Evolutionary conservation across 2,113 vertebrate species (phyloP).

Genomic region (Ceyx margarethae): DNA sequence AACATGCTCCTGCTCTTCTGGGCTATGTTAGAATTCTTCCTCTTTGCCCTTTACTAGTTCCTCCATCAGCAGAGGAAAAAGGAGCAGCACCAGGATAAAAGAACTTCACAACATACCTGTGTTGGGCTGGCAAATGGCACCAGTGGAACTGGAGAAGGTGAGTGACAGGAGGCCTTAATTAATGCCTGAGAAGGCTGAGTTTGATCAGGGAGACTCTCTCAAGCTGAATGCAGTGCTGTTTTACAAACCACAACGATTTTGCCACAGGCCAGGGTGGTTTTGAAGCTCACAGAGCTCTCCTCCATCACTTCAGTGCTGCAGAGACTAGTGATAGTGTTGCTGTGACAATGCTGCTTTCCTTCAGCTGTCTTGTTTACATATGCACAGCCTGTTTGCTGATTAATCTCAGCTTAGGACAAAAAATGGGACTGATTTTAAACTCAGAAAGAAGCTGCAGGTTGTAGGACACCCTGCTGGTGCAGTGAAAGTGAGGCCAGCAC

Average conservation of each 20-base stretch:
- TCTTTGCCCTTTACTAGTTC: slow-evolving; percentile 40
- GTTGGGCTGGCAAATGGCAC: neutral
- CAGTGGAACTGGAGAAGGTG: neutral
- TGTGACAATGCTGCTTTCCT: neutral
- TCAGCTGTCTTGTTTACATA: neutral
- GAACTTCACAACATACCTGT: neutral
- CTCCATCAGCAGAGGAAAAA: neutral
- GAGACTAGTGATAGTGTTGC: neutral
- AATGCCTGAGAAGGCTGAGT: neutral
- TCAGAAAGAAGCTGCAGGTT: neutral
- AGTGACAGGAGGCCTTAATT: slow-evolving; percentile 8
- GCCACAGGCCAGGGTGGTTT: neutral
- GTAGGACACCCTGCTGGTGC: neutral
- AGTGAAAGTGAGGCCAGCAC: neutral
- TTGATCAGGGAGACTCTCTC: neutral
- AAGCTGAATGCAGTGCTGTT: slow-evolving; percentile 1
- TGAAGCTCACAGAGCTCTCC: neutral
- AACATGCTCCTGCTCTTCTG: slow-evolving; percentile 5
- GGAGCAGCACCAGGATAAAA: neutral
- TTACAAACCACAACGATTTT: neutral
- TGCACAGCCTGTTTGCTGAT: neutral
- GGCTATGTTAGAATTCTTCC: neutral
- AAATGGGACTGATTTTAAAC: neutral
- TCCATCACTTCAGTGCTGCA: neutral
- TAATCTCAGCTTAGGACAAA: neutral